Evolutionary conservation across 2,888 invertebrate genomes (phyloP).

Genomic region (Drosophila subsilvestris): DNA sequence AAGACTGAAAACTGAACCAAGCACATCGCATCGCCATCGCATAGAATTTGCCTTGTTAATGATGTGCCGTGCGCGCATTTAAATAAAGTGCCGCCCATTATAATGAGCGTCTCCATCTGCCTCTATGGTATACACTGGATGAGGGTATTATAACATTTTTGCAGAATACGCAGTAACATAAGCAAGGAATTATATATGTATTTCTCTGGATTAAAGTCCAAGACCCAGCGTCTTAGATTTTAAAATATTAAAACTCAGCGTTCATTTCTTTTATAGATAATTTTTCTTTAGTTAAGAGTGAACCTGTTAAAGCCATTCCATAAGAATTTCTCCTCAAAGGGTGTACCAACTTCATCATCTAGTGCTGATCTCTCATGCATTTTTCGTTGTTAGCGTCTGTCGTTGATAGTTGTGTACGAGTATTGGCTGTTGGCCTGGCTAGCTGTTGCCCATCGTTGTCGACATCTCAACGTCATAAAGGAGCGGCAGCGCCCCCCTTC

Average conservation of each 20-base stretch:
- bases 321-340: too few relatives aligned
- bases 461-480: slow-evolving; percentile 66
- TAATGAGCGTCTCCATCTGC: slow-evolving; percentile 62
- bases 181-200: too few relatives aligned
- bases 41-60: slow-evolving; percentile 73
- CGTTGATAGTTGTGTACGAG: slow-evolving; percentile 8
- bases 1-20: slow-evolving; percentile 15
- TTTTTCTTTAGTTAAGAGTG: too few relatives aligned
- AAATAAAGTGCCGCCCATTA: slow-evolving; percentile 78
- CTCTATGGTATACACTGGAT: slow-evolving; percentile 45
- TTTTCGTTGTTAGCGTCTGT: slow-evolving; percentile 1
- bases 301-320: too few relatives aligned
- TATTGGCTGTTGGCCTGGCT: slow-evolving; percentile 1
- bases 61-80: slow-evolving; percentile 78
- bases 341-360: background rate
- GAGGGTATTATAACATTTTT: background rate
- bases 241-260: too few relatives aligned
- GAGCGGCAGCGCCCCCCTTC: slow-evolving; percentile 55
- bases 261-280: too few relatives aligned
- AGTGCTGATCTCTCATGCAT: background rate
- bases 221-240: too few relatives aligned
- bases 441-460: slow-evolving; percentile 62
- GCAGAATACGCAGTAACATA: too few relatives aligned
- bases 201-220: too few relatives aligned
- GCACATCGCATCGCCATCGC: background rate